phyloP scores from a whole-genome alignment of 2,888 invertebrate genomes.

The Corbicula japonica region DNA sequence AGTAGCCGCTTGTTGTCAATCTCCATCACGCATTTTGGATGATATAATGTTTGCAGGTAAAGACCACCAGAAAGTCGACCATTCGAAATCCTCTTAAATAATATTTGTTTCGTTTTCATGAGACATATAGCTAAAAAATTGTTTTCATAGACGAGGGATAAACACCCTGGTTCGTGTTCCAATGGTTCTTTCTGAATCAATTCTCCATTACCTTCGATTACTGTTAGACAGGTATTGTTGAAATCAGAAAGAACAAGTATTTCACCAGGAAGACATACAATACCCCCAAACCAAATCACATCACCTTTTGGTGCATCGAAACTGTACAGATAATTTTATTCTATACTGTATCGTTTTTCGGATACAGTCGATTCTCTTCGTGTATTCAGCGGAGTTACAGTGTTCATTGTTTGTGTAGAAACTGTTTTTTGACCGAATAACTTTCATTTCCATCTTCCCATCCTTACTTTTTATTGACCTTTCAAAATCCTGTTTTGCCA shows the following conservation, averaged over 20 bases:
- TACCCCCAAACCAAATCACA: background rate
- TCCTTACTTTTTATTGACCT: background rate
- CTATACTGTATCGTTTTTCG: no score
- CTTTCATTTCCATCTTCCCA: background rate
- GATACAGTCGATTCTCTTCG: no score
- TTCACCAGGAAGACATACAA: background rate
- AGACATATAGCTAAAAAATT: constrained; percentile 6
- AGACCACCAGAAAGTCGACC: background rate
- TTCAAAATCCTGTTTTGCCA: background rate
- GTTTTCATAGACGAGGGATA: background rate
- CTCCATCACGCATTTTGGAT: constrained; percentile 5
- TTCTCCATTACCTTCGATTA: background rate
- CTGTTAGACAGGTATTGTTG: background rate
- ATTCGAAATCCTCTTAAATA: background rate
- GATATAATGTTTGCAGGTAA: background rate
- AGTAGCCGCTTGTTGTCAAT: background rate
- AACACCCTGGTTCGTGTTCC: background rate
- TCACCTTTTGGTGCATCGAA: no score
- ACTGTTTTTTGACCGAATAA: no score
- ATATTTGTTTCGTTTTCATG: constrained; percentile 4
- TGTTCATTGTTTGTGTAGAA: no score
- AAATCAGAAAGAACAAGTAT: background rate
- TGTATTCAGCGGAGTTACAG: no score
- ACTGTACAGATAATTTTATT: no score
- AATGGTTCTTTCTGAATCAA: background rate